Evolutionary conservation across 2,113 vertebrate species (phyloP).

Genomic region (Pristiophorus japonicus): DNA sequence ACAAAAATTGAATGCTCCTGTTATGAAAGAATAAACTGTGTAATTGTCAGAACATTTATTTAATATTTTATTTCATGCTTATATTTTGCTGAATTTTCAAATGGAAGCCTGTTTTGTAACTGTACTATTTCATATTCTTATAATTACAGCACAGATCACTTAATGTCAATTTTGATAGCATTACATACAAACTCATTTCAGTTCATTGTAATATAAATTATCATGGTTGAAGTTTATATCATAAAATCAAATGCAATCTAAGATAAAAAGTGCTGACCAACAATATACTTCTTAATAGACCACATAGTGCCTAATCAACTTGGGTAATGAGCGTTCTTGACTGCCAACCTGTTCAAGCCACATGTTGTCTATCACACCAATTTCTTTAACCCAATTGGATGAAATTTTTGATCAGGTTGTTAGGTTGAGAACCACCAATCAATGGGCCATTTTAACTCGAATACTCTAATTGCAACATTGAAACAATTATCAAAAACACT

Average conservation of each 20-base stretch:
- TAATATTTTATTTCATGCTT: slow-evolving; percentile 30
- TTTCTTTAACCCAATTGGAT: neutral
- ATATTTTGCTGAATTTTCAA: neutral
- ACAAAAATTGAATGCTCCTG: neutral
- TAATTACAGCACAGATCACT: slow-evolving; percentile 13
- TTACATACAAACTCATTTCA: slow-evolving; percentile 18
- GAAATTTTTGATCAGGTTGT: neutral
- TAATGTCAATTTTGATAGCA: neutral
- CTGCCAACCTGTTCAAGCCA: neutral
- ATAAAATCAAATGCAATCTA: neutral
- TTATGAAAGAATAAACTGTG: slow-evolving; percentile 14
- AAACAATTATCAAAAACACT: neutral
- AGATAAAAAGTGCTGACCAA: neutral
- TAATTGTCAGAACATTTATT: slow-evolving; percentile 11
- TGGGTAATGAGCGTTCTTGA: neutral
- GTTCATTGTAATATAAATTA: neutral
- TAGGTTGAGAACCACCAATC: neutral
- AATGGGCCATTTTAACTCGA: neutral
- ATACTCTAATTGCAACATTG: neutral
- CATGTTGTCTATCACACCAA: neutral
- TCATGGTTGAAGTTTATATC: neutral
- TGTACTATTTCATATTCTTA: neutral
- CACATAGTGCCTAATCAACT: neutral
- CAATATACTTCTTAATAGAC: neutral
- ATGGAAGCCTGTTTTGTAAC: neutral